Evolutionary conservation across 1,140 invertebrate species (phyloP), one percentile per base, ranked within the genome.

Genomic region (Dicyema japonicum): DNA sequence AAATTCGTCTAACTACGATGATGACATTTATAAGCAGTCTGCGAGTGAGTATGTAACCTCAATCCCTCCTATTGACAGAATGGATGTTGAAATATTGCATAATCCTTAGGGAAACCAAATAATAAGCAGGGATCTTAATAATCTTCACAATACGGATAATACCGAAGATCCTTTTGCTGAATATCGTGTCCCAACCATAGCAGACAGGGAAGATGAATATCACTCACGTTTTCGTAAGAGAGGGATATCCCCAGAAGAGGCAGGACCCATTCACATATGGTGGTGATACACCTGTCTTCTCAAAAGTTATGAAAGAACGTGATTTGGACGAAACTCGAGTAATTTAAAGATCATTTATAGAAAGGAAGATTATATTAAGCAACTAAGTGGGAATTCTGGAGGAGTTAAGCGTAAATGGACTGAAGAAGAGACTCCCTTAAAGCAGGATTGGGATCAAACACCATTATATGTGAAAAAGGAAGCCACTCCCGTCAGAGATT

Each of bases 201-300:
- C 72, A 1, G 78, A 92, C 37, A 60, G 75, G 32, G 76, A 92
- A 56, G 76, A 88, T 64, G 78, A 90, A 47, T 94, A 92, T 43
- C 59, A 72, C 27, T 67, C 71, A 35, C 68, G 71, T 39, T 60
- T 72, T 29, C 60, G 71, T 25, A 60, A 67, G 41, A 42, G 46
- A 37, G 74, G 85, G 26, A 80, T 90, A 35, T 94, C 85, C 1
- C 85, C 85, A 4, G 78, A 85, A 22, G 41, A 39, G 65, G 67
- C 41, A 45, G 32, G 82, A 97, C 64, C 75, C 76, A 13, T 94
- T 92, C 61, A 75, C 74, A 39, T 75, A 85, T 59, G 76, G 78
- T 85, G 60, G 50, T 64, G 64, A 26, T 24, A 33, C 17, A 15
- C 22, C 30, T 2, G 24, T 21, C 15, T 7, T 27, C 19, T 25